These are phyloP conservation scores for Sphaerophoria taeniata DNA, from an alignment of 2,888 invertebrate genomes.

Conservation along the genomic window DNA sequence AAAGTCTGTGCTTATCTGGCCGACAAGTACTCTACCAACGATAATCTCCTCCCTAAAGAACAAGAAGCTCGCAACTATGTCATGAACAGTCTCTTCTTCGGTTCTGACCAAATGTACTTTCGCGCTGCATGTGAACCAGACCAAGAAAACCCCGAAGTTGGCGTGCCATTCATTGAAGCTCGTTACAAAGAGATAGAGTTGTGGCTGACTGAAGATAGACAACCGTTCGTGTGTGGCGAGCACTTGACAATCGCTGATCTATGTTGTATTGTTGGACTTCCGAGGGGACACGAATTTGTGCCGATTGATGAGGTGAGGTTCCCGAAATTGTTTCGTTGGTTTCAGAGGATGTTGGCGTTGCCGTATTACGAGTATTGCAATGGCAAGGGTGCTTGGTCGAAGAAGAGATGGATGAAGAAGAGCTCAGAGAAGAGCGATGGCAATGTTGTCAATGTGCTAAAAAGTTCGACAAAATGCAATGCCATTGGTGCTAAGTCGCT, in stretches of 20 bases:
- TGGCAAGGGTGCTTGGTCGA: background rate
- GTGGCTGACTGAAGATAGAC: too few species aligned
- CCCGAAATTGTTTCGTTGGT: constrained; percentile 79
- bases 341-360: constrained; percentile 80
- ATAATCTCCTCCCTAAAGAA: background rate
- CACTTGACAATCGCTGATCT: constrained; percentile 83
- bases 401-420: background rate
- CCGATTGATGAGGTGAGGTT: background rate
- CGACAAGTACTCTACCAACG: background rate
- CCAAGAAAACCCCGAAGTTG: background rate
- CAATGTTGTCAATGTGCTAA: too few species aligned
- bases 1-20: background rate
- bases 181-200: background rate
- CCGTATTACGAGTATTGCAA: constrained; percentile 81
- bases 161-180: background rate
- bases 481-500: too few species aligned
- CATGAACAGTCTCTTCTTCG: background rate
- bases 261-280: constrained; percentile 82
- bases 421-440: too few species aligned
- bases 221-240: constrained; percentile 76
- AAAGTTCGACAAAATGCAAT: too few species aligned
- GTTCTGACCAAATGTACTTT: background rate
- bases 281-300: constrained; percentile 52
- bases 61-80: background rate
- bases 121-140: constrained; percentile 70